phyloP scores from a whole-genome alignment of 2,888 invertebrate genomes.

The Nysson spinosus region DNA sequence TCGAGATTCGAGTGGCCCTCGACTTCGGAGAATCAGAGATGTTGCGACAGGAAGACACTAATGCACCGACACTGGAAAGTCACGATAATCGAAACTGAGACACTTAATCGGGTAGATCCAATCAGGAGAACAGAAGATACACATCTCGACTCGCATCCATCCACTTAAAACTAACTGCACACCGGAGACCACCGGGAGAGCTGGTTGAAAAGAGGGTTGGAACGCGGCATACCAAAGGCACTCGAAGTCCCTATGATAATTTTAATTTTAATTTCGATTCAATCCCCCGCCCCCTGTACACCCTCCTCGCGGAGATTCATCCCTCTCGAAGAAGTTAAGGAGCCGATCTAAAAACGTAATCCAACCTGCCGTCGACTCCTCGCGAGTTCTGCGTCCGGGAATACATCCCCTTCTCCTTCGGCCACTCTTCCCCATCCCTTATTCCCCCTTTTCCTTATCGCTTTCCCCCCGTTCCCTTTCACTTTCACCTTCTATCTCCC shows the following conservation, averaged over 20 bases:
- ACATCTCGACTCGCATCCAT: conserved; percentile 59
- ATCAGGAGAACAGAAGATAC: conserved; percentile 52
- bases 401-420: conserved; percentile 25
- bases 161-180: conserved; percentile 67
- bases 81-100: conserved; percentile 51
- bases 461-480: conserved; percentile 6
- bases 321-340: conserved; percentile 58
- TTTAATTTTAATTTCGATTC: conserved; percentile 73
- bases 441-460: conserved; percentile 15
- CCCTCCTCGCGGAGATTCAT: conserved; percentile 30
- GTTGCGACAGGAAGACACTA: not conserved
- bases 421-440: conserved; percentile 1
- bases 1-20: too few species aligned
- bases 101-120: conserved; percentile 58
- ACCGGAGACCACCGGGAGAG: conserved; percentile 60
- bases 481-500: conserved; percentile 18
- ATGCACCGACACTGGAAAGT: conserved; percentile 6
- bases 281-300: conserved; percentile 58
- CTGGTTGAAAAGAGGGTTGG: conserved; percentile 50
- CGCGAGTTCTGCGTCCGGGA: conserved; percentile 21
- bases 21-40: not conserved
- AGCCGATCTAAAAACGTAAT: conserved; percentile 66
- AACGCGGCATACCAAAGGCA: conserved; percentile 39
- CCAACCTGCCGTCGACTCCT: conserved; percentile 27
- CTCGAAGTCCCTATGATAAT: conserved; percentile 60